phyloP scores from a whole-genome alignment of 2,113 vertebrate genomes.

The Redunca redunca region DNA sequence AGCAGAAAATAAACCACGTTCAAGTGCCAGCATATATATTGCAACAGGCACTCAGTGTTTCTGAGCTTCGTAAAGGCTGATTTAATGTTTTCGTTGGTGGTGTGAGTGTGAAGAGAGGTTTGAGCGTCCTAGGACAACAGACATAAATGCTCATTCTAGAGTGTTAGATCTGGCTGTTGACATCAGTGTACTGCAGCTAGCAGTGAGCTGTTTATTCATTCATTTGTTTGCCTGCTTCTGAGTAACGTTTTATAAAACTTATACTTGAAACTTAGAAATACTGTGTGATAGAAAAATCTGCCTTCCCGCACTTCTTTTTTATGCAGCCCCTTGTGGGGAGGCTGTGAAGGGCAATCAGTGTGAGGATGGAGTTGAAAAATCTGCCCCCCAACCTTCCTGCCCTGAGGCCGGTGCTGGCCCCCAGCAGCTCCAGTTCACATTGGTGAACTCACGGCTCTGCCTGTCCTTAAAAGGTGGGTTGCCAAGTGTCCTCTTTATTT shows the following conservation, averaged over 20 bases:
- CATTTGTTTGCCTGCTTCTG: not conserved
- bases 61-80: not conserved
- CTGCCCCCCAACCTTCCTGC: not conserved
- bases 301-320: not conserved
- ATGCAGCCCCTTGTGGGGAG: not conserved
- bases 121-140: not conserved
- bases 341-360: not conserved
- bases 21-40: not conserved
- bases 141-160: not conserved
- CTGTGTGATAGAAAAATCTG: not conserved
- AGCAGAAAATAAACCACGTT: not conserved
- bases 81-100: not conserved
- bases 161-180: fast-evolving
- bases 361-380: not conserved
- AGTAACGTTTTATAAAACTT: not conserved
- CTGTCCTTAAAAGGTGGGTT: not conserved
- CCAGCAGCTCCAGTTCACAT: not conserved
- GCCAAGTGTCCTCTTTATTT: not conserved
- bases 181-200: not conserved
- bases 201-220: not conserved
- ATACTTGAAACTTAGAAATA: not conserved
- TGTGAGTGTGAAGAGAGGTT: not conserved
- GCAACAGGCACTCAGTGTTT: not conserved
- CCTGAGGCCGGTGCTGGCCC: not conserved
- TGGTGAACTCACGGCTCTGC: not conserved